Base-by-base conservation (phyloP, 2,797 vertebrate genomes). In the Phoebastria nigripes region DNA sequence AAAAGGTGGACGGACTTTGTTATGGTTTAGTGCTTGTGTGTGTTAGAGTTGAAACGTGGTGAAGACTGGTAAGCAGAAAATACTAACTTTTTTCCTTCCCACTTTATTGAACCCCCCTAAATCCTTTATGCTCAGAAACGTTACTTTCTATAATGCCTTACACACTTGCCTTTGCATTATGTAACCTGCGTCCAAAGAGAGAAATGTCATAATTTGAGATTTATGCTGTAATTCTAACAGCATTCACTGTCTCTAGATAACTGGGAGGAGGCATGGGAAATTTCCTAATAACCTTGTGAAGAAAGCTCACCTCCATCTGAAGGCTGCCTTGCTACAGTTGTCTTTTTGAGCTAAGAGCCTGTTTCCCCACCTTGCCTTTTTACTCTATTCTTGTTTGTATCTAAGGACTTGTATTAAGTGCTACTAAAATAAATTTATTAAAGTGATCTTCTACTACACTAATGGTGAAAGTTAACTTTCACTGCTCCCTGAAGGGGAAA, bases 391-490 rank as follows among this genome's bases (percentile, higher is more conserved):
- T 77, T 92, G 31, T 90, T 79, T 73, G 49, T 37, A 25, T 39
- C 86, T 80, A 84, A 89, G 62, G 49, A 54, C 24, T 58, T 65
- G 9, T 88, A 94, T 80, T 93, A 94, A 95, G 86, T 82, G 63
- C 55, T 82, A 19, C 69, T 90, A 66, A 91, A 86, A 91, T 87
- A 82, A 82, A 90, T 95, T 82, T 89, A 87, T 96, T 96, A 79
- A 93, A 82, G 67, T 71, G 71, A 42, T 56, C 25, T 52, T 87
- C 74, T 93, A 13, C 80, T 59, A 41, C 44, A 46, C 37, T 93
- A 84, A 94, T 84, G 62, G 91, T 70, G 70, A 72, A 94, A 93
- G 94, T 83, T 95, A 95, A 82, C 86, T 96, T 95, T 63, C 88
- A 46, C 35, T 90, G 67, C 82, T 94, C 82, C 83, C 89, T 94